Base-by-base conservation (phyloP, 1,140 invertebrate genomes). In the Euwallacea fornicatus region DNA sequence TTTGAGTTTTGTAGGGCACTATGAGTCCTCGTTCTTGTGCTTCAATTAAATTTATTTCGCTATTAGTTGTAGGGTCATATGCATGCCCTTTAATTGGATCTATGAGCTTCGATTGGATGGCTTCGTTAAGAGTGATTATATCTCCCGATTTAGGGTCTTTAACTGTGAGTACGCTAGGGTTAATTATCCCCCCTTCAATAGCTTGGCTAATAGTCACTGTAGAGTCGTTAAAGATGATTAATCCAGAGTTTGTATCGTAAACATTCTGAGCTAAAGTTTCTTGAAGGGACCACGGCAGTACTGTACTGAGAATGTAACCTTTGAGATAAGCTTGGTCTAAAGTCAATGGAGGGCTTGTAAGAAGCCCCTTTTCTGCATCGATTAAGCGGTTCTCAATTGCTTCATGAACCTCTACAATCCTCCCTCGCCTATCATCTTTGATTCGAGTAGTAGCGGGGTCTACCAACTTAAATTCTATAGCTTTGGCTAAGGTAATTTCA, bases 231-330 rank as follows among this genome's bases (percentile, higher is more conserved):
- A 91, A 89, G 42, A 88, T 88, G 66, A 92, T 89, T 56, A 89
- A 86, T 6, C 93, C 92, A 61, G 90, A 91, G 58, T 88, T 85
- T 0, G 88, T 83, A 80, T 96, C 89, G 80, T 95, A 95, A 65
- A 93, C 85, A 66, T 92, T 90, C 82, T 91, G 89, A 47, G 92
- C 89, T 56, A 97, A 83, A 58, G 93, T 92, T 86, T 97, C 93
- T 81, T 94, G 90, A 44, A 98, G 81, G 2, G 91, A 91, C 86
- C 89, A 89, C 7, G 91, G 93, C 79, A 91, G 91, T 71, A 87
- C 86, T 42, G 89, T 89, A 73, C 88, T 91, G 10, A 93, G 81
- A 7, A 94, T 84, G 75, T 90, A 92, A 7, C 91, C 92, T 81
- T 90, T 93, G 71, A 91, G 88, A 75, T 88, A 87, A 7, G 92